Percentiles rank a stretch among this genome's conserved stretches.
phyloP scores from a whole-genome alignment of 2,888 invertebrate genomes.

The Brachylomia viminalis region DNA sequence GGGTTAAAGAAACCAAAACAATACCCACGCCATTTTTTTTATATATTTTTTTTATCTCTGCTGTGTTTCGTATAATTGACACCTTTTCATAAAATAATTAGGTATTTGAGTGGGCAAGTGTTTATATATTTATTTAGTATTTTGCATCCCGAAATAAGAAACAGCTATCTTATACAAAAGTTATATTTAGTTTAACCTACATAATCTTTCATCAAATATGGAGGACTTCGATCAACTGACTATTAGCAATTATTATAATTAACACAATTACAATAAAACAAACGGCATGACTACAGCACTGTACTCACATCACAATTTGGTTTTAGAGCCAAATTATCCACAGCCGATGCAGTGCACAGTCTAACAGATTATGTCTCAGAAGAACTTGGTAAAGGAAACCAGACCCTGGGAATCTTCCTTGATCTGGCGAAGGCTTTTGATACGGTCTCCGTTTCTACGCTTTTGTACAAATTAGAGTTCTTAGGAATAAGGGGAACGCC shows the following conservation, averaged over 20 bases:
- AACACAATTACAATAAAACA: background rate
- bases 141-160: background rate
- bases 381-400: too few relatives aligned
- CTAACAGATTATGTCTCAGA: too few relatives aligned
- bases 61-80: constrained; percentile 1
- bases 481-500: too few relatives aligned
- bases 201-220: background rate
- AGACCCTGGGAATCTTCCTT: too few relatives aligned
- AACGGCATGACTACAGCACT: background rate
- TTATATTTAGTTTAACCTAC: background rate
- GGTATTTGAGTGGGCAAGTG: background rate
- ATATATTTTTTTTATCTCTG: too few relatives aligned
- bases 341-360: too few relatives aligned
- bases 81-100: constrained; percentile 6
- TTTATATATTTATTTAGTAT: background rate
- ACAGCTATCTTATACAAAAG: background rate
- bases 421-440: too few relatives aligned
- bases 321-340: too few relatives aligned
- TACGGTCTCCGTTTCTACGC: too few relatives aligned
- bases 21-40: too few relatives aligned
- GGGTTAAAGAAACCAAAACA: constrained; percentile 12
- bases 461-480: too few relatives aligned
- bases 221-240: background rate
- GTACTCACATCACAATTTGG: too few relatives aligned
- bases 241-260: background rate